These are phyloP conservation scores for Schlechtendalia chinensis DNA, from an alignment of 1,140 invertebrate species.

Conservation along the genomic window DNA sequence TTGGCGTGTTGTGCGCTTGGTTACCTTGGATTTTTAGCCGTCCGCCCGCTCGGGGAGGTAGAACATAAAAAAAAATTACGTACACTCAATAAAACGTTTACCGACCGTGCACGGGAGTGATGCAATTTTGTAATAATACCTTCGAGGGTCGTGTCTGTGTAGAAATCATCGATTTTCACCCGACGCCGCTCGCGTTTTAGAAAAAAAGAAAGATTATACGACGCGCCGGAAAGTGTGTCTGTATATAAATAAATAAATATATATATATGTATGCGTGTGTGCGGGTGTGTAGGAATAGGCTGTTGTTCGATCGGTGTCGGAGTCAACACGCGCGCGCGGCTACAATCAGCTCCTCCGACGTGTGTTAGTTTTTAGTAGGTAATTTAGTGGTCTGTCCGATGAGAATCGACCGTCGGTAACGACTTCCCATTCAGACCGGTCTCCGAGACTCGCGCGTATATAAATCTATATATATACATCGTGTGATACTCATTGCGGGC, in stretches of 20 bases:
- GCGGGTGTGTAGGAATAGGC: background rate
- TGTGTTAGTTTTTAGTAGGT: background rate
- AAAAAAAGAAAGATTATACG: too few species aligned
- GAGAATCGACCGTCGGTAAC: constrained; percentile 39
- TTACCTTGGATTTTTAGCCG: too few species aligned
- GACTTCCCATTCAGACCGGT: constrained; percentile 39
- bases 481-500: background rate
- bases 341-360: background rate
- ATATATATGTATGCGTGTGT: too few species aligned
- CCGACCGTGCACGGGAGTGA: too few species aligned
- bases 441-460: background rate
- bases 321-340: too few species aligned
- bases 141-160: background rate
- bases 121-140: too few species aligned
- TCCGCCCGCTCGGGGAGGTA: too few species aligned
- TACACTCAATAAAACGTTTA: too few species aligned
- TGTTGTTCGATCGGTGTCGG: constrained; percentile 26
- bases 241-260: too few species aligned
- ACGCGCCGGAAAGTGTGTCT: too few species aligned
- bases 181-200: background rate
- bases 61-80: too few species aligned
- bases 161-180: constrained; percentile 18
- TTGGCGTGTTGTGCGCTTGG: too few species aligned
- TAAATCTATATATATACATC: background rate
- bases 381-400: constrained; percentile 18